Percentiles rank a stretch among this genome's conserved stretches.
These are phyloP conservation scores for Albula glossodonta DNA, from an alignment of 2,113 vertebrate genomes.

Conservation along the genomic window DNA sequence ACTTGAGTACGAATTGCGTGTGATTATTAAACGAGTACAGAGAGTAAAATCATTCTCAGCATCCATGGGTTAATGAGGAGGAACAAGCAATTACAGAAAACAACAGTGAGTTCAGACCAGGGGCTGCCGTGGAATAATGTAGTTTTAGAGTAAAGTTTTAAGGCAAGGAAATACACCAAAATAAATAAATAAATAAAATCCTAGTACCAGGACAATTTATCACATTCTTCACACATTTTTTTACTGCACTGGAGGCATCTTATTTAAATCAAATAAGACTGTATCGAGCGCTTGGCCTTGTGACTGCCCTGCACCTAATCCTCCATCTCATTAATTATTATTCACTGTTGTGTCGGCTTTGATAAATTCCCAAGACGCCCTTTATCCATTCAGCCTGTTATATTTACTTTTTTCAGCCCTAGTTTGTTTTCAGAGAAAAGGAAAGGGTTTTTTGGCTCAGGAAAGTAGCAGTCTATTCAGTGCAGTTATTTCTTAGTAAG, in stretches of 20 bases:
- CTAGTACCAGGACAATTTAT: too few relatives aligned
- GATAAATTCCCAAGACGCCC: slow-evolving; percentile 37
- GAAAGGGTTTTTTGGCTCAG: background rate
- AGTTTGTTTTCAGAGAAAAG: background rate
- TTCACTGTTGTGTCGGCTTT: slow-evolving; percentile 22
- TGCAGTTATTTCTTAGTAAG: slow-evolving; percentile 26
- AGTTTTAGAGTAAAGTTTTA: background rate
- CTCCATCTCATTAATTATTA: slow-evolving; percentile 18
- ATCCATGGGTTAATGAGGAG: background rate
- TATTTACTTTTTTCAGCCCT: slow-evolving; percentile 7
- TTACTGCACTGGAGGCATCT: background rate
- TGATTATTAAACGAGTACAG: background rate
- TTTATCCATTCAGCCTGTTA: slow-evolving; percentile 17
- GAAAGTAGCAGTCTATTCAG: slow-evolving; percentile 13
- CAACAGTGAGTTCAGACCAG: background rate
- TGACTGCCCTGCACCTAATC: background rate
- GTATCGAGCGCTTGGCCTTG: background rate
- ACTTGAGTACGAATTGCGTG: background rate
- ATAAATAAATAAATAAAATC: too few relatives aligned
- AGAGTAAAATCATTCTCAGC: too few relatives aligned
- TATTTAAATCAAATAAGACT: slow-evolving; percentile 1
- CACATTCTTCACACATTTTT: too few relatives aligned
- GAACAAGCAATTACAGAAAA: background rate
- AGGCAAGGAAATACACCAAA: background rate
- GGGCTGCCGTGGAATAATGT: background rate